A percentile compares a stretch with the other conserved stretches of the same genome.
These are phyloP conservation scores for Zalophus californianus DNA, from an alignment of 2,797 vertebrate genomes.

Conservation along the genomic window DNA sequence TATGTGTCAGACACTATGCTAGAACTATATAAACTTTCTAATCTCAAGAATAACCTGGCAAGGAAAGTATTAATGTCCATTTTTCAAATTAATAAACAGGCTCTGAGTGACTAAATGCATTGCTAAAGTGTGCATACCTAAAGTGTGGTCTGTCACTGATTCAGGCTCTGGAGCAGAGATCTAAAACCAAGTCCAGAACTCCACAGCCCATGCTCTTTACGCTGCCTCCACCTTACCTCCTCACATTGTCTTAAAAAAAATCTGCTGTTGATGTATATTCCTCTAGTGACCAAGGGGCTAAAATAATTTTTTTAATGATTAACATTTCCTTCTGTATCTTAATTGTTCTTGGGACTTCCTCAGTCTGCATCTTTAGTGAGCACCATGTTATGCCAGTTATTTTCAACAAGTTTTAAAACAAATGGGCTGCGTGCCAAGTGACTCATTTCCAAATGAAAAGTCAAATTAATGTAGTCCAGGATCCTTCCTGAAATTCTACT, in stretches of 20 bases:
- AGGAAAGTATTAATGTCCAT: not conserved
- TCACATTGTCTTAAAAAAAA: not conserved
- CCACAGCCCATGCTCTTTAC: not conserved
- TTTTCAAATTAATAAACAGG: constrained; percentile 18
- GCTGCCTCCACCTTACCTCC: not conserved
- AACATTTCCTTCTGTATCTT: not conserved
- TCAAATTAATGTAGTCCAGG: not conserved
- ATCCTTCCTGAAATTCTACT: not conserved
- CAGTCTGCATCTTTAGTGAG: not conserved
- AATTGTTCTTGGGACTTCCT: constrained; percentile 18
- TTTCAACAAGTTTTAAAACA: constrained; percentile 38
- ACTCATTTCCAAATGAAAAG: constrained; percentile 19
- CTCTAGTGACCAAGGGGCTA: not conserved
- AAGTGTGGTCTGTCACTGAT: not conserved
- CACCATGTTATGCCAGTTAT: not conserved
- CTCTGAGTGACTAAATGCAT: not conserved
- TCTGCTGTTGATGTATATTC: not conserved
- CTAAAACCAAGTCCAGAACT: not conserved
- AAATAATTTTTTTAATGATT: constrained; percentile 21
- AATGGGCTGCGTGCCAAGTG: not conserved
- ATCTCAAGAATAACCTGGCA: constrained; percentile 18
- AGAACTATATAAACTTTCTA: not conserved
- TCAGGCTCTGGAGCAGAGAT: not conserved
- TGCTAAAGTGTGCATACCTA: not conserved
- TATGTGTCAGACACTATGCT: not conserved